phyloP scores from a whole-genome alignment of 2,888 invertebrate species.

The Epirrhoe tristata region DNA sequence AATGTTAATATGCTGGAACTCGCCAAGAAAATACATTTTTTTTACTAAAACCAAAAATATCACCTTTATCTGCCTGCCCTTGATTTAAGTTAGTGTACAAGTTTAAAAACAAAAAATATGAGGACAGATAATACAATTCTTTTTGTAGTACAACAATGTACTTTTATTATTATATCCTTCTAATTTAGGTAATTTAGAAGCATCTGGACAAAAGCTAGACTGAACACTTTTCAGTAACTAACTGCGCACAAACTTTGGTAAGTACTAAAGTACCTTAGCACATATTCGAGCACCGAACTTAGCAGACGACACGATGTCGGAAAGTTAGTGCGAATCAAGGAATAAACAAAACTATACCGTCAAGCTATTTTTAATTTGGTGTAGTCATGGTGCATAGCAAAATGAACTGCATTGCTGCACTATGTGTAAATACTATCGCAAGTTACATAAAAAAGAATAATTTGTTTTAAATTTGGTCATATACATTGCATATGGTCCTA shows the following conservation, averaged over 20 bases:
- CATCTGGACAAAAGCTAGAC: not conserved
- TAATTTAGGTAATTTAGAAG: not conserved
- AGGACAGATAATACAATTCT: too few species aligned
- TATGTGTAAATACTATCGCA: too few species aligned
- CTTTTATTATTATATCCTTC: not conserved
- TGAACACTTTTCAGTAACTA: slow-evolving; percentile 6
- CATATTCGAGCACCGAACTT: slow-evolving; percentile 9
- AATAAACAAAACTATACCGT: not conserved
- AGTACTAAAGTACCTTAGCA: slow-evolving; percentile 8
- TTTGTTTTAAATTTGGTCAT: too few species aligned
- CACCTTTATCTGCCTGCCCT: too few species aligned
- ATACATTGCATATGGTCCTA: too few species aligned
- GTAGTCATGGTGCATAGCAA: not conserved
- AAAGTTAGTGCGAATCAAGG: slow-evolving; percentile 18
- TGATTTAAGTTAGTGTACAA: too few species aligned
- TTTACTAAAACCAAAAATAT: too few species aligned
- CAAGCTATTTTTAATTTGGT: not conserved
- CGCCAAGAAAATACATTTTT: too few species aligned
- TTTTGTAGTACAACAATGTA: too few species aligned
- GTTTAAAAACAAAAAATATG: too few species aligned
- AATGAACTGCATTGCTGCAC: not conserved
- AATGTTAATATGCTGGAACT: too few species aligned
- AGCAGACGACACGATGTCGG: slow-evolving; percentile 4
- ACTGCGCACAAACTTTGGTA: slow-evolving; percentile 3
- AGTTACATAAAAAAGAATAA: too few species aligned